phyloP scores from a whole-genome alignment of 2,797 vertebrate genomes.

The Prionace glauca region DNA sequence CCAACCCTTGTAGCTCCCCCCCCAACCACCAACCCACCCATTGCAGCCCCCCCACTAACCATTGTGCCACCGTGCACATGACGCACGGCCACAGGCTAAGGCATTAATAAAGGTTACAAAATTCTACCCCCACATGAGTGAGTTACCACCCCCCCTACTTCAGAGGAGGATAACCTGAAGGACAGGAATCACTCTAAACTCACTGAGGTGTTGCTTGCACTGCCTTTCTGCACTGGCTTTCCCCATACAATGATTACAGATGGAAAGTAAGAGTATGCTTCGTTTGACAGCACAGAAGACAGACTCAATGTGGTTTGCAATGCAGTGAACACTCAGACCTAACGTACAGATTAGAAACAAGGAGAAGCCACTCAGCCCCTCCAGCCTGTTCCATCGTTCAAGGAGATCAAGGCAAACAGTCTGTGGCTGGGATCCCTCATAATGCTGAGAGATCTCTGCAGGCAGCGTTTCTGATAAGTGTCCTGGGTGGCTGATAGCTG shows the following conservation, averaged over 20 bases:
- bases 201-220: background rate
- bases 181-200: background rate
- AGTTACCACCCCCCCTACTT: background rate
- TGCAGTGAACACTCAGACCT: background rate
- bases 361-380: no score
- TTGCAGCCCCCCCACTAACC: no score
- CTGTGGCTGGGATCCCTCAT: no score
- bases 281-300: background rate
- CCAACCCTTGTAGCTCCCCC: no score
- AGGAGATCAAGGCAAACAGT: no score
- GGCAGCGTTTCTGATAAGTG: no score
- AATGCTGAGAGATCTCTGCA: no score
- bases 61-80: no score
- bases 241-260: background rate
- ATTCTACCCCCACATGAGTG: background rate
- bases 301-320: background rate
- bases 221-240: background rate
- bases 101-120: background rate
- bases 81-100: background rate
- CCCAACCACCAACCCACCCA: background rate
- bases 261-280: background rate
- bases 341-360: no score
- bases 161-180: background rate
- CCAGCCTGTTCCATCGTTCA: no score
- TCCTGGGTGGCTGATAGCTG: no score